A percentile compares a stretch with the other conserved stretches of the same genome.
These are phyloP conservation scores for Melolontha melolontha DNA, from an alignment of 2,888 invertebrate genomes.

Conservation along the genomic window DNA sequence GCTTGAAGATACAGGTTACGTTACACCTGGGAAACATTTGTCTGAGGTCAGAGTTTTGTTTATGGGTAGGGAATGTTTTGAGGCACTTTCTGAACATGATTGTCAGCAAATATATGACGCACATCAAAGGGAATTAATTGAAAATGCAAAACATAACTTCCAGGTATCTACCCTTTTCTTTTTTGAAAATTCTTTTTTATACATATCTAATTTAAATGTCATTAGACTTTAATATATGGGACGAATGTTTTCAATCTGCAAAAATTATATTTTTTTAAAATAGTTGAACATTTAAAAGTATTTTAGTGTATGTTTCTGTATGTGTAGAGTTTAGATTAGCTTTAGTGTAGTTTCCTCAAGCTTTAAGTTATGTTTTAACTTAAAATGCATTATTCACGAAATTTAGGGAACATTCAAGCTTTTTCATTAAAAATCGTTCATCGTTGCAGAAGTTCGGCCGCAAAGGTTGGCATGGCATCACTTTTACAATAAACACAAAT, in stretches of 20 bases:
- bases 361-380: conserved; percentile 21
- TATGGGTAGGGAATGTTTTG: conserved; percentile 95
- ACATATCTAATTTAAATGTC: background rate
- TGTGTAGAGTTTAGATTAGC: conserved; percentile 31
- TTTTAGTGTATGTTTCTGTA: conserved; percentile 19
- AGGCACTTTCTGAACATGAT: conserved; percentile 89
- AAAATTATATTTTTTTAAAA: conserved; percentile 29
- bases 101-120: conserved; percentile 93
- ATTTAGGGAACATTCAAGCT: background rate
- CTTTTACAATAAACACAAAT: too few species aligned
- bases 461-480: too few species aligned
- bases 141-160: conserved; percentile 90
- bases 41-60: conserved; percentile 91
- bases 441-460: too few species aligned
- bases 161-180: conserved; percentile 68
- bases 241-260: conserved; percentile 25
- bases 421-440: background rate
- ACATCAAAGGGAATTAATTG: conserved; percentile 91
- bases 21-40: conserved; percentile 94
- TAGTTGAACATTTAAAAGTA: background rate
- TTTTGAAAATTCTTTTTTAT: conserved; percentile 5
- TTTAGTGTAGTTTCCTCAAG: conserved; percentile 15
- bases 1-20: conserved; percentile 93
- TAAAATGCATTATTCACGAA: conserved; percentile 20
- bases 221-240: conserved; percentile 7